Base-by-base conservation (phyloP, 2,888 invertebrate species). In the Aphelenchoides bicaudatus region DNA sequence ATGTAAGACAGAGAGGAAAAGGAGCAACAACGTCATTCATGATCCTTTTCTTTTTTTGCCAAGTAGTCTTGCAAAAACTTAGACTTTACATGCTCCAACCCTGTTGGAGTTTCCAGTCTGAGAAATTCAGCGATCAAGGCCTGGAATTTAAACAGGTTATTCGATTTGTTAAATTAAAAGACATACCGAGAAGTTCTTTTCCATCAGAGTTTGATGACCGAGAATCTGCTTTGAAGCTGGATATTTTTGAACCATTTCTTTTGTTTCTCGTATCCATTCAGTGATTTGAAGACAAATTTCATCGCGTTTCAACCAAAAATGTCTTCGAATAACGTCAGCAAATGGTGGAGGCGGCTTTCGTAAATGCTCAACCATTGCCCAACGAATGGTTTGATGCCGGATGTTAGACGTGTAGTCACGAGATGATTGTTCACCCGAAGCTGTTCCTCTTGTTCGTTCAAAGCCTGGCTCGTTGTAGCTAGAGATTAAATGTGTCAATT, bases 221-320 rank as follows among this genome's bases (percentile, higher is more conserved):
- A 47, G 47, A 8, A 54, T 39, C 16, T 21, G 25, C 28, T 54
- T 52, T 10, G 46, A 31, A 25, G 19, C 46, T 27, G 27, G n/a
- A 37, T 54, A 46, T 19, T 54, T 56, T 31, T 46, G 28, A 10
- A 54, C 34, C 23, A 54, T n/a, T 3, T 54, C 47, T 2, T 29
- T 19, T 8, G 55, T 54, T 8, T 54, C 55, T n/a, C 34, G 25
- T 21, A 54, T 54, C 63, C 64, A 63, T 6, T 34, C 48, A 19
- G 46, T 30, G 1, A 65, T 87, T 81, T 92, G 91, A 69, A 86
- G 84, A 79, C 89, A 86, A 68, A 93, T 88, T 82, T 92, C 91
- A 75, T 89, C 86, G 59, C 89, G 86, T 81, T 93, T 93, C 75
- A 93, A 84, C 88, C 91, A 93, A 82, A 93, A 93, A 81, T 93